phyloP scores from a whole-genome alignment of 1,140 invertebrate species.

The Wasmannia auropunctata region DNA sequence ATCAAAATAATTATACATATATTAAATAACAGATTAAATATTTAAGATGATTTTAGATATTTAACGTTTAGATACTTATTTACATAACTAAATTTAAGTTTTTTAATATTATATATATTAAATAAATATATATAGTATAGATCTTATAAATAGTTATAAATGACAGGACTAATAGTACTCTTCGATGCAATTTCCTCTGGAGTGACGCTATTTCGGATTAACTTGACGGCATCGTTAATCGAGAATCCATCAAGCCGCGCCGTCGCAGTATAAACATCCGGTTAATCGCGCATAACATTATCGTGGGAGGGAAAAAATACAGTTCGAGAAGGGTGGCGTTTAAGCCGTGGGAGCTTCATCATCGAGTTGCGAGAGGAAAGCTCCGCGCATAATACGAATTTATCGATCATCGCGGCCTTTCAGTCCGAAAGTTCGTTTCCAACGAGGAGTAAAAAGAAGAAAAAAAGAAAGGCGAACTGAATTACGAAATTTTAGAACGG shows the following conservation, averaged over 20 bases:
- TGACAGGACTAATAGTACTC: neutral
- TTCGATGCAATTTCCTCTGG: neutral
- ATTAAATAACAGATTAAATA: too few relatives aligned
- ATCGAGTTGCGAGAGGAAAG: neutral
- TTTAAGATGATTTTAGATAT: too few relatives aligned
- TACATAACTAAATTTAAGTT: neutral
- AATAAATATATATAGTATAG: neutral
- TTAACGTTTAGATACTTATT: neutral
- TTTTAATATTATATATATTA: neutral
- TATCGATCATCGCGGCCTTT: constrained; percentile 55
- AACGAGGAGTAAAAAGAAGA: neutral
- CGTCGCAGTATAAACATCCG: constrained; percentile 40
- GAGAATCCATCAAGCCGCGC: constrained; percentile 44
- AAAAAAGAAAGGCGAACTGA: neutral
- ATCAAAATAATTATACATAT: neutral
- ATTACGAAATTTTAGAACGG: constrained; percentile 38
- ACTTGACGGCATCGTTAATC: constrained; percentile 25
- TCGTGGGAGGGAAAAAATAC: constrained; percentile 47
- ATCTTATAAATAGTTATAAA: neutral
- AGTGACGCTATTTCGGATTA: constrained; percentile 6
- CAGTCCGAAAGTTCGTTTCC: constrained; percentile 48
- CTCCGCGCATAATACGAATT: constrained; percentile 45
- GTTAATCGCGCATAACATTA: constrained; percentile 55
- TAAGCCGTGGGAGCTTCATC: constrained; percentile 26
- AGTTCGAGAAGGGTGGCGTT: constrained; percentile 12